Evolutionary conservation across 2,113 vertebrate species (phyloP).

Genomic region (Sigmodon hispidus): DNA sequence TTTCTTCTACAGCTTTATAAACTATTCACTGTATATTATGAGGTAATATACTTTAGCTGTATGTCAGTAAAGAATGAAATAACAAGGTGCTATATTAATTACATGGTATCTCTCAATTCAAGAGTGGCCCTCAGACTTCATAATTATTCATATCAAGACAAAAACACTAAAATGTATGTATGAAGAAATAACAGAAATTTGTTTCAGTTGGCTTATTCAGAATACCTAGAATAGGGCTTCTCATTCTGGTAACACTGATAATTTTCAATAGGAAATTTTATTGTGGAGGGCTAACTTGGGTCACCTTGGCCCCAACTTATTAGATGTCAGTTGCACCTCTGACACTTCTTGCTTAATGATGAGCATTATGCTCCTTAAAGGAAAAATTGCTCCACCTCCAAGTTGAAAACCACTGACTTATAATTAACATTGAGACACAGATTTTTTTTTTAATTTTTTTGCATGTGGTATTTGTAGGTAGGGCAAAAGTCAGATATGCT

Average conservation of each 20-base stretch:
- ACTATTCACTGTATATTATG: constrained; percentile 33
- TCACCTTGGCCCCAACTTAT: not conserved
- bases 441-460: not conserved
- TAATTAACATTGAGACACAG: constrained; percentile 38
- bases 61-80: constrained; percentile 31
- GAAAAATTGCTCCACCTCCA: not conserved
- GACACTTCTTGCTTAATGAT: not conserved
- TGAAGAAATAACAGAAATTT: not conserved
- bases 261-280: not conserved
- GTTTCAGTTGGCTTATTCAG: constrained; percentile 36
- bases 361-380: not conserved
- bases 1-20: constrained; percentile 25
- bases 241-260: not conserved
- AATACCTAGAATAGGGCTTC: constrained; percentile 10
- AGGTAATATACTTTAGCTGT: not conserved
- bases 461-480: not conserved
- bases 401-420: constrained; percentile 24
- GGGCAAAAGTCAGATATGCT: not conserved
- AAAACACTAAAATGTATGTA: constrained; percentile 21
- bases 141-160: constrained; percentile 11
- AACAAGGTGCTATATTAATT: constrained; percentile 35
- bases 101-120: constrained; percentile 13
- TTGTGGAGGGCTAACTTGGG: not conserved
- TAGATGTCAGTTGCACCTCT: not conserved
- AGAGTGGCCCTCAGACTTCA: constrained; percentile 3